Base-by-base conservation (phyloP, 1,140 invertebrate species). In the Papilio machaon region DNA sequence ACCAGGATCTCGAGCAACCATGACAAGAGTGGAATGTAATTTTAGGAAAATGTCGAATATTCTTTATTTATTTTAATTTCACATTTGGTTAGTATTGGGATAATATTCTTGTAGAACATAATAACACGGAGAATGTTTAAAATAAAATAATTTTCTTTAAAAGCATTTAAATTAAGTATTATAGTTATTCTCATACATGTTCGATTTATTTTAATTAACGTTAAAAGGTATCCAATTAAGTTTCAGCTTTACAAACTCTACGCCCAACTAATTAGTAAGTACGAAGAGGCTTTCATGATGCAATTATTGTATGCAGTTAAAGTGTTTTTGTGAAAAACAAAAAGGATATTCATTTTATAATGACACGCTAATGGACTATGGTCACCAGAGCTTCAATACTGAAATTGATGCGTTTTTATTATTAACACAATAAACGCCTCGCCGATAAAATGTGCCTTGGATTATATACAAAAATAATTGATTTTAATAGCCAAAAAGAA, bases 281-380 rank as follows among this genome's bases (percentile, higher is more conserved):
- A 79, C 64, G 85, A n/a, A 86, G 85, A 86, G 80, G 87, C 87
- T 88, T 90, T 90, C 87, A 88, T 86, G 83, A 89, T 87, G 80
- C 86, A 87, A 89, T 90, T 89, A 91, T 86, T 89, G 85, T 78
- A 84, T 85, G 82, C 84, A 85, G 86, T 87, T 86, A 86, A 87
- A 91, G 87, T 88, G 82, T 88, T 70, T 70, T 70, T 81, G 85
- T 85, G 85, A 91, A 91, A 91, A 91, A 91, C 87, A 88, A 89
- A 91, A 82, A 78, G 81, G 81, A 83, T 87, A 90, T 91, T 88
- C 88, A 91, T 91, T 91, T 89, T 85, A 91, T 86, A 89, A 81
- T 88, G 88, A 88, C 88, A 88, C 76, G 88, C 87, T 89, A 90
- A 91, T 90, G 86, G 87, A 89, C 73, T 64, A 38, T 52, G 85